Conservation (phyloP, 2,113 vertebrate genomes). For the Tonatia bakeri region DNA sequence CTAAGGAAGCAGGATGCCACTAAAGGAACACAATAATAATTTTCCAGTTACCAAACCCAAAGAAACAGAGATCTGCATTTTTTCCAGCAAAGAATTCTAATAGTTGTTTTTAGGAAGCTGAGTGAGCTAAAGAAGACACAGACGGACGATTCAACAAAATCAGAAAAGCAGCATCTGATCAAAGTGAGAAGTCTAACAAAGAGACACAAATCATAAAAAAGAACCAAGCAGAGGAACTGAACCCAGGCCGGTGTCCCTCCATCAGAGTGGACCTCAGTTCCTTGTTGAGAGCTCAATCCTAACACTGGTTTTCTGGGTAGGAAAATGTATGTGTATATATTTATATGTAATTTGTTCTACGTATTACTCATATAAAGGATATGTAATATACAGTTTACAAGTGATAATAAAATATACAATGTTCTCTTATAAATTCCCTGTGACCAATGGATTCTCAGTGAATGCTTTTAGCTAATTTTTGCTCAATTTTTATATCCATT, state of each 20-base stretch:
- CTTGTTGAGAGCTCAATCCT: neutral
- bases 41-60: neutral
- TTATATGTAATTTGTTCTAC: neutral
- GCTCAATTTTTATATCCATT: neutral
- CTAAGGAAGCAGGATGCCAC: neutral
- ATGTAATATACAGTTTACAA: neutral
- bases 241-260: neutral
- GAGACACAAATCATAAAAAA: neutral
- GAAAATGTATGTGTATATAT: neutral
- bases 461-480: conserved; percentile 14
- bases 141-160: neutral
- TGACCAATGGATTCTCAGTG: neutral
- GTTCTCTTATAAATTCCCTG: neutral
- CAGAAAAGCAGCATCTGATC: neutral
- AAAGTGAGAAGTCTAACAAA: neutral
- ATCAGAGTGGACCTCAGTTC: neutral
- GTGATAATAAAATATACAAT: neutral
- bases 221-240: neutral
- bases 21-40: neutral
- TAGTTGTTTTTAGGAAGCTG: neutral
- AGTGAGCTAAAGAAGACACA: neutral
- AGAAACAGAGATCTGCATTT: neutral
- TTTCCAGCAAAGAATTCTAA: neutral
- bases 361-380: neutral
- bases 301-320: neutral